Evolutionary conservation across 2,888 invertebrate genomes (phyloP), one percentile per base, ranked within the genome.

Genomic region (Stegana nigrithorax): DNA sequence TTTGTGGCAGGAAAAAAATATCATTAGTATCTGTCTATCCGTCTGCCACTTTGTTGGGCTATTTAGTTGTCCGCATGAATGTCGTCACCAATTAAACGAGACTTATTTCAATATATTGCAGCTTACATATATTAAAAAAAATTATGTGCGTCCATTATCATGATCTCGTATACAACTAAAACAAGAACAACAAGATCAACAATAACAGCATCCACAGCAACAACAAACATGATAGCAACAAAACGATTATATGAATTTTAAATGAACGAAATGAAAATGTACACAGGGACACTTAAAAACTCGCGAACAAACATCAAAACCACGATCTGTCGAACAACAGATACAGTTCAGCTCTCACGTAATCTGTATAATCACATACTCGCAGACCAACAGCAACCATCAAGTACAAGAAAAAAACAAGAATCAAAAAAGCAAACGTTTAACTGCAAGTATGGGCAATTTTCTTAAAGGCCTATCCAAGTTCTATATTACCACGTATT

Each of bases 261-360:
- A 64, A 60, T 60, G 60, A 62, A 64, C 26, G 27, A 60, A 60
- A 65, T 63, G 44, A 23, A 67, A 64, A 63, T 63, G 63, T 65
- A 67, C 51, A 67, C 62, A 64, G 59, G 66, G 67, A 65, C 68
- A 67, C 55, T 59, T 56, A 53, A 59, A 39, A 14, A 44, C 29
- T 21, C 12, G 17, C 4, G 26, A 17, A 47, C 12, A 8, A 19
- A 17, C n/a, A n/a, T 14, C 21, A 51, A 25, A 59, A 42, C 17
- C 42, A 50, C 5, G 23, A 53, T 17, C 14, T 21, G 36, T 27
- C 50, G 14, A 50, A 26, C 25, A 62, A 39, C 45, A 26, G 29
- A 55, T 32, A 27, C 58, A 47, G 26, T 14, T n/a, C n/a, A n/a
- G n/a, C n/a, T n/a, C n/a, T n/a, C n/a, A n/a, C n/a, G n/a, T n/a